Percentiles rank a stretch among this genome's conserved stretches.
Conservation (phyloP, 2,113 vertebrate genomes). For the Ceuthmochares aereus region DNA sequence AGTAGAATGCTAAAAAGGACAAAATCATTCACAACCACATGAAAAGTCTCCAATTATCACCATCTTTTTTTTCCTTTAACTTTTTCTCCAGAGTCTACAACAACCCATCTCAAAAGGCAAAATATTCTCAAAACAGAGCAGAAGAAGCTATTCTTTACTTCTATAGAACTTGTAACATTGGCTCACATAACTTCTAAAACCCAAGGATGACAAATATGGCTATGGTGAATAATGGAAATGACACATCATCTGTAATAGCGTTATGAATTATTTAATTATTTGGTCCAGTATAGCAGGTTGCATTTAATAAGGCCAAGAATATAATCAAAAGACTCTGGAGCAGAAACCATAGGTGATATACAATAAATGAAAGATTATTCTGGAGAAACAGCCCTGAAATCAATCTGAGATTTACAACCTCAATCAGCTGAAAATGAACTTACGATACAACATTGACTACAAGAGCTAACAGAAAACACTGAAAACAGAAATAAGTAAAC, state of each 20-base stretch:
- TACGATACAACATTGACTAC: background rate
- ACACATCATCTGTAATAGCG: background rate
- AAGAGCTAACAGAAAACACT: background rate
- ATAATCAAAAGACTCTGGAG: background rate
- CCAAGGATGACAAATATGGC: background rate
- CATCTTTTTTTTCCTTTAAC: background rate
- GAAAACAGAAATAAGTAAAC: background rate
- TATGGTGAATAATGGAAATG: background rate
- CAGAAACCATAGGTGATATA: background rate
- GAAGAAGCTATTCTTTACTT: background rate
- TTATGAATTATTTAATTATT: slow-evolving; percentile 21
- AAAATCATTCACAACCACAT: background rate
- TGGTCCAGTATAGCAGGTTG: background rate
- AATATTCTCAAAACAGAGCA: background rate
- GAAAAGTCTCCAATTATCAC: background rate
- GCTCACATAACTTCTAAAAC: background rate
- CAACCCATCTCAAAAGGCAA: background rate
- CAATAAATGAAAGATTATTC: background rate
- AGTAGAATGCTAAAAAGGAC: background rate
- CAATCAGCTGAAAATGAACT: background rate
- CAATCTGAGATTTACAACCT: background rate
- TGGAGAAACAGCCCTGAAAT: background rate
- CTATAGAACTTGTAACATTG: background rate
- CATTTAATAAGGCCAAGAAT: background rate
- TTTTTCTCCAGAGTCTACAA: background rate